Base-by-base conservation (phyloP, 2,113 vertebrate genomes). In the Mus musculus region DNA sequence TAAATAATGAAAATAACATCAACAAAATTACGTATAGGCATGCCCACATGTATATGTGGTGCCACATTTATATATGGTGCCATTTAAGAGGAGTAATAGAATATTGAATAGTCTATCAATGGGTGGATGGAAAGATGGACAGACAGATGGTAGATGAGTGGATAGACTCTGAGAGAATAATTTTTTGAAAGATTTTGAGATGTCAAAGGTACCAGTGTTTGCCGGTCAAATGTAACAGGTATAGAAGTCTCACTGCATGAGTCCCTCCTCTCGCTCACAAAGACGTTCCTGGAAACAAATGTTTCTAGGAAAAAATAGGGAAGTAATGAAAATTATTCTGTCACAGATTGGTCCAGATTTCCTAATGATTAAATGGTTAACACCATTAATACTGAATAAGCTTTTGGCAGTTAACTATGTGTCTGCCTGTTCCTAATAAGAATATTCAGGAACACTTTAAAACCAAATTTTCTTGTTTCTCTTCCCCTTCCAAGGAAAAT, bases 401-500 rank as follows among this genome's bases (percentile, higher is more conserved):
- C 26, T 36, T 90, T 95, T 75, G 54, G 39, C 26, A 33, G 30
- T 46, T 69, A 90, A 61, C 61, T 63, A 61, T 19, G 61, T 30
- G 33, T n/a, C 17, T n/a, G 59, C 52, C 8, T 33, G 42, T 88
- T 89, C 73, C 76, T n/a, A 95, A 42, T 42, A 93, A 89, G 49
- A 95, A 87, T 52, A 72, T 28, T 56, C 81, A 39, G 36, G 13
- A 69, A 10, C 22, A 69, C 2, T 72, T 88, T 5, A 71, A 36
- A 76, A 65, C 75, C 49, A 88, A 90, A 92, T 81, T 88, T 78
- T 49, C 49, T 96, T 92, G 20, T 91, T 96, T 88, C 33, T 11
- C 5, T 86, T 88, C 65, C n/a, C 36, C 42, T 46, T 92, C 59
- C 81, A 94, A 88, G 67, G 11, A 94, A 96, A 96, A 65, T 14